Conservation (phyloP, 1,140 invertebrate genomes). For the Papilio dardanus region DNA sequence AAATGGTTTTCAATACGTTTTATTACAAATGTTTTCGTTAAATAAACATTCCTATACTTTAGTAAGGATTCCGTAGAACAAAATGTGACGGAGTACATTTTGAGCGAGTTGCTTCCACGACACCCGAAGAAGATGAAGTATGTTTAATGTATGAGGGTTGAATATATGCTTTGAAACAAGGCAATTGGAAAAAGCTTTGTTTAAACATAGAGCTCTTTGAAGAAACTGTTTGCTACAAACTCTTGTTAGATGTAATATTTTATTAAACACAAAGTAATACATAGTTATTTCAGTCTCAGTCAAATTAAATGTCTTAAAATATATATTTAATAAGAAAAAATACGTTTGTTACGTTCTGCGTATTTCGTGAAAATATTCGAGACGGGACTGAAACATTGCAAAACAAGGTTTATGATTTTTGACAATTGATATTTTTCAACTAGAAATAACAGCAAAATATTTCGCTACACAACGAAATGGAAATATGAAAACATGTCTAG, state of each 20-base stretch:
- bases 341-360: not conserved
- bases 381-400: not conserved
- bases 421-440: not conserved
- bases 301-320: not conserved
- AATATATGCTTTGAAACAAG: constrained; percentile 22
- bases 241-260: constrained; percentile 17
- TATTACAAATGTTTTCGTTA: constrained; percentile 5
- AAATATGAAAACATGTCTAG: too few species aligned
- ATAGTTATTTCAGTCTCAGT: not conserved
- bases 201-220: constrained; percentile 13
- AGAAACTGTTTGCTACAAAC: constrained; percentile 20
- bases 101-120: constrained; percentile 9
- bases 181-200: constrained; percentile 26
- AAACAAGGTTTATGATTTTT: not conserved
- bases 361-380: not conserved
- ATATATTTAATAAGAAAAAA: not conserved
- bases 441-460: not conserved
- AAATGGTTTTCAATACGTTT: not conserved
- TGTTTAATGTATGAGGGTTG: constrained; percentile 25
- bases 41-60: not conserved
- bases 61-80: not conserved
- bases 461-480: not conserved
- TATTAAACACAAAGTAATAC: not conserved
- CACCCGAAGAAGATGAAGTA: constrained; percentile 20
- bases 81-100: constrained; percentile 7